A percentile compares a stretch with the other conserved stretches of the same genome.
Evolutionary conservation across 64 coral and sea anemone genomes (phyloP).

Genomic region (Montipora cactus): DNA sequence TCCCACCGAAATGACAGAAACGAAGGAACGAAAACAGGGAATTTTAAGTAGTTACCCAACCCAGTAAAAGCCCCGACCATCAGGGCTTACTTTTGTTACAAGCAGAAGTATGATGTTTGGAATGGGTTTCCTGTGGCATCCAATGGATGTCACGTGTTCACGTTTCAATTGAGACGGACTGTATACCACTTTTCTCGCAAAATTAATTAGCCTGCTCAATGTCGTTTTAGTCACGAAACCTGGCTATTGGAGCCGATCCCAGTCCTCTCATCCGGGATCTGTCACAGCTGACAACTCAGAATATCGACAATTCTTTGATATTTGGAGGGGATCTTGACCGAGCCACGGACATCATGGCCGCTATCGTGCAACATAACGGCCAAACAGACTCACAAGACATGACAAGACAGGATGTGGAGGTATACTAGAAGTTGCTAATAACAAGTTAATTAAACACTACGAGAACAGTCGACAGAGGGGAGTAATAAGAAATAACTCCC

Average conservation of each 20-base stretch:
- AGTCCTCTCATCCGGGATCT: constrained; percentile 91
- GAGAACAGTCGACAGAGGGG: too few relatives aligned
- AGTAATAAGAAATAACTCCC: too few relatives aligned
- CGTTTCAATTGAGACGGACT: too few relatives aligned
- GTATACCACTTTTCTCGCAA: background rate
- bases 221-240: constrained; percentile 56
- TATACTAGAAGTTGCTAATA: background rate
- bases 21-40: too few relatives aligned
- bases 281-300: constrained; percentile 90
- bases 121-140: too few relatives aligned
- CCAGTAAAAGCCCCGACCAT: too few relatives aligned
- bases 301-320: constrained; percentile 95
- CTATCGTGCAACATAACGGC: constrained; percentile 93
- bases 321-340: constrained; percentile 95
- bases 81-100: too few relatives aligned
- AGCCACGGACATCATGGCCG: constrained; percentile 85
- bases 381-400: constrained; percentile 80
- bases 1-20: too few relatives aligned
- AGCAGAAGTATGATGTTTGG: too few relatives aligned
- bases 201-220: background rate
- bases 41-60: too few relatives aligned
- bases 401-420: constrained; percentile 85
- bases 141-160: too few relatives aligned
- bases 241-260: constrained; percentile 70
- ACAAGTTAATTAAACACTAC: too few relatives aligned